Evolutionary conservation across 2,888 invertebrate genomes (phyloP), one percentile per base, ranked within the genome.

Genomic region (Drosophila atripex): DNA sequence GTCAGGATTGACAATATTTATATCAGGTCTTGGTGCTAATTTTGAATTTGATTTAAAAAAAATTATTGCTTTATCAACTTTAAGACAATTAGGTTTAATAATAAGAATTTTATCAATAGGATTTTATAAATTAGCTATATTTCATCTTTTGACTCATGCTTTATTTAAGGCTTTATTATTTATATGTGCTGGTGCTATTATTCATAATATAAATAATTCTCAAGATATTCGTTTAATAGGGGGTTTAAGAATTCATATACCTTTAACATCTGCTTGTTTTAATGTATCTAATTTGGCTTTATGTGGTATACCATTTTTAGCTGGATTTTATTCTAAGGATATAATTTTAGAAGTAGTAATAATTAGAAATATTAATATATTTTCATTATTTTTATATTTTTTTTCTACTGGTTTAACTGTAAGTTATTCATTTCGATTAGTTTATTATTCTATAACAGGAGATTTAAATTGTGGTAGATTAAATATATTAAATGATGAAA

Each of bases 81-180:
- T 96, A 91, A 95, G 95, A 1, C 95, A 96, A 89, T 50, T 41
- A 41, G 41, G 16, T 9, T 11, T 96, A 89, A 95, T 96, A 93
- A 94, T 95, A 90, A 93, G 93, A 91, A 92, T 93, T 91, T 92
- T 95, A 90, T 92, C 93, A 1, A 90, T 94, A 80, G 93, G 93
- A 18, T 41, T 93, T 91, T 95, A 89, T 91, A 95, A 89, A 94
- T 93, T 76, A 18, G 35, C 50, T 18, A 50, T 35, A 50, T 95
- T 95, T 93, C 95, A 95, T 93, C 91, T 95, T 88, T 91, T 95
- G 89, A 94, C 93, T 75, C 95, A 95, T 93, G 95, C 95, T 70
- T 93, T 95, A 92, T 95, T 95, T 94, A 95, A 95, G 75, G 94
- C 95, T 78, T 92, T 95, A 91, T 92, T 95, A 90, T 95, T 95